Evolutionary conservation across 2,113 vertebrate species (phyloP), one percentile per base, ranked within the genome.

Genomic region (Cyphomyrus plagiostoma): DNA sequence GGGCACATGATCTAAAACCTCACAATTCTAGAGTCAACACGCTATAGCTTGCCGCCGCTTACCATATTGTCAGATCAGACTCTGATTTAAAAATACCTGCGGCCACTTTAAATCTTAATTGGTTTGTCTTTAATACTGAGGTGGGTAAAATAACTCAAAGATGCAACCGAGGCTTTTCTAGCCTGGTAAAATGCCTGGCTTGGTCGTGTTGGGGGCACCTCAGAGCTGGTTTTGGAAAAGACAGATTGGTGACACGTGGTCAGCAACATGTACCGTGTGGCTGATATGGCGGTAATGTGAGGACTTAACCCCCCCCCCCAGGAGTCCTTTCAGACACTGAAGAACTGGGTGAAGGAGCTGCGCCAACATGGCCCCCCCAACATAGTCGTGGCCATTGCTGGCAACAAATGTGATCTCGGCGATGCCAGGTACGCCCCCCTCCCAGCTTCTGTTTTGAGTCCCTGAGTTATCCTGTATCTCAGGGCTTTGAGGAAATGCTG

Each of bases 291-390:
- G 6, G 23, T 52, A 35, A 30, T 26, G 26, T 86, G 19, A 88
- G 50, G 17, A 4, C 56, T 11, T 46, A 2, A 66, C 35, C 13
- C 8, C 26, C 13, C 48, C 42, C 92, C 83, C 45, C 95, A 99
- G 98, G 98, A 99, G 84, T 98, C 98, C 0, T 99, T 99, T 91
- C 97, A 97, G 90, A 99, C 98, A 0, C 92, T 99, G 92, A 99
- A 99, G 95, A 99, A 99, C 92, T 99, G 98, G 98, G 98, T 99
- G 87, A 99, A 98, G 93, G 98, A 99, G 90, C 97, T 99, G 58
- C 97, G 97, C 11, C 98, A 99, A 89, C 98, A 99, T 0, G 98
- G 98, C 11, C 98, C 98, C 50, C 98, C 98, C 26, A 98, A 99
- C 90, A 99, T 99, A 89, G 98, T 99, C 77, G 98, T 99, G 23